Evolutionary conservation across 2,797 vertebrate genomes (phyloP), one percentile per base, ranked within the genome.

Genomic region (Malacoctenus gilli): DNA sequence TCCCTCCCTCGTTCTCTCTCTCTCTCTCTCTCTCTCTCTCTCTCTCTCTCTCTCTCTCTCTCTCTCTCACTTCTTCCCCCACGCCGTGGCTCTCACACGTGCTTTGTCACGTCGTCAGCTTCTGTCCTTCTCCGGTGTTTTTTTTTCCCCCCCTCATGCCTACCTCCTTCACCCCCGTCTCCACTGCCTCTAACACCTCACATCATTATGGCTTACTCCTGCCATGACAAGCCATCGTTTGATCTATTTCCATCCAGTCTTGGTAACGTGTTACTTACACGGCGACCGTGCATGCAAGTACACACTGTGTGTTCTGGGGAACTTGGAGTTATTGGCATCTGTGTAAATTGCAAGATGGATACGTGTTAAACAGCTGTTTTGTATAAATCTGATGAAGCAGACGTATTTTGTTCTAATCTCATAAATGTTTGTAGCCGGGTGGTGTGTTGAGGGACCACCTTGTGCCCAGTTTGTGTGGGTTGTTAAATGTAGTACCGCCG

Each of bases 221-320:
- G 73, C 77, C 83, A 74, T 77, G 85, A 85, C 70, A 87, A 78
- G 61, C 53, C 49, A 59, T 9, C 11, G 53, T 54, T 79, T 81
- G 67, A 82, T 84, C 79, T 86, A 87, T 87, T 87, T 85, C 77
- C 80, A 79, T 85, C 72, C 68, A 40, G 37, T 46, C 59, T 16
- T 56, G 68, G 64, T 79, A 59, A 75, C 68, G 75, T 78, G 75
- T 83, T 77, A 64, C 49, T 77, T 74, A 67, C 18, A 57, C 50
- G 50, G 65, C 72, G 68, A 75, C 72, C 77, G 69, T 66, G 62
- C 14, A 1, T 57, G 30, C 32, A 44, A 4, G 22, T 4, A 8
- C 9, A 4, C 25, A 6, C 25, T 28, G 25, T 28, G 19, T 42
- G 42, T 39, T 16, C 48, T 11, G 8, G 41, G 25, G 18, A 40